Evolutionary conservation across 2,113 vertebrate genomes (phyloP).

Genomic region (Pavo muticus): DNA sequence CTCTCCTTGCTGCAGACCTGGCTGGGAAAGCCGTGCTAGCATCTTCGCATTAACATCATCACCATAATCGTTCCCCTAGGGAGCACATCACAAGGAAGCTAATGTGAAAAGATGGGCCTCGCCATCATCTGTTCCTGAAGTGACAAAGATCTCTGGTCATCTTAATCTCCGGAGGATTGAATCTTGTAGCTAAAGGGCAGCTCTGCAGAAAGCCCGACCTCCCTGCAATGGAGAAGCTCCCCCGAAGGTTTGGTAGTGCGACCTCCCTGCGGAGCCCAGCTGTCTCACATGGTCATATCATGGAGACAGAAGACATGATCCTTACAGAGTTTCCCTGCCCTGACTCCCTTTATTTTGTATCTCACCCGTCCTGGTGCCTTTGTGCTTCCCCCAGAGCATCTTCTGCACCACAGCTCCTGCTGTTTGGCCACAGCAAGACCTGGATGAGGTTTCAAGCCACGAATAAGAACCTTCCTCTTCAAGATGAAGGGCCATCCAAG

Average conservation of each 20-base stretch:
- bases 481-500: not conserved
- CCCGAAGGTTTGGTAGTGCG: accelerated
- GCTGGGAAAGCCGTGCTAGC: conserved; percentile 10
- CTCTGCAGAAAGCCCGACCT: conserved; percentile 7
- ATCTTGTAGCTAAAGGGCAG: not conserved
- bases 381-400: accelerated
- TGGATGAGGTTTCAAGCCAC: not conserved
- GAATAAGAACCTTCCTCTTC: not conserved
- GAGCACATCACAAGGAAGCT: not conserved
- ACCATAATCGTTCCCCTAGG: not conserved
- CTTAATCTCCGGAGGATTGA: not conserved
- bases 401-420: not conserved
- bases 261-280: not conserved
- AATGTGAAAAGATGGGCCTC: conserved; percentile 29
- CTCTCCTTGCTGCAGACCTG: not conserved
- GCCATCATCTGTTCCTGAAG: conserved; percentile 11
- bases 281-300: not conserved
- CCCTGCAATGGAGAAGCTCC: not conserved
- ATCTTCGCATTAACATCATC: not conserved
- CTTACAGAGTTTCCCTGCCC: not conserved
- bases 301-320: not conserved
- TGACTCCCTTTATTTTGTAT: not conserved
- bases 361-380: not conserved
- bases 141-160: conserved; percentile 48
- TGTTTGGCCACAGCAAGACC: not conserved